Percentiles rank a stretch among this genome's conserved stretches.
Evolutionary conservation across 2,888 invertebrate species (phyloP).

Genomic region (Eilema caniola): DNA sequence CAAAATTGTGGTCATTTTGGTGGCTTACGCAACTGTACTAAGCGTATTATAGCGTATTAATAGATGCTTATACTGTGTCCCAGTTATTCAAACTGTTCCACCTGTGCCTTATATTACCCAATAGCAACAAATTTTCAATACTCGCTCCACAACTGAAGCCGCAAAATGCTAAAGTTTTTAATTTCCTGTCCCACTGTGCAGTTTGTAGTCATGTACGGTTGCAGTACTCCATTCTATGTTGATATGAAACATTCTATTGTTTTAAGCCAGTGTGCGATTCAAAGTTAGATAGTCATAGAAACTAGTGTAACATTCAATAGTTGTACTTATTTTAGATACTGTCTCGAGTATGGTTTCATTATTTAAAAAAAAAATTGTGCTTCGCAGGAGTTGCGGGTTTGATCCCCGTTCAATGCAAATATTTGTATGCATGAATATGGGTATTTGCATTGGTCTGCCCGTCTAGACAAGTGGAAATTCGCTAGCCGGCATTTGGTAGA

Average conservation of each 20-base stretch:
- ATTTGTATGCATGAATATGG: too few relatives aligned
- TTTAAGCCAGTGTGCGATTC: not conserved
- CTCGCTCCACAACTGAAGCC: conserved; percentile 10
- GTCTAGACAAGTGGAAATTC: too few relatives aligned
- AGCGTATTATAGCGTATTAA: not conserved
- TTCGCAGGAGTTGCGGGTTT: too few relatives aligned
- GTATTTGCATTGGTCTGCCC: too few relatives aligned
- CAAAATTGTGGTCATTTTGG: too few relatives aligned
- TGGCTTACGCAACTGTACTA: not conserved
- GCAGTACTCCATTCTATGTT: conserved; percentile 5
- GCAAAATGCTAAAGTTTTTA: conserved; percentile 41
- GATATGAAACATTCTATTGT: conserved; percentile 16
- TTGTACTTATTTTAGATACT: too few relatives aligned
- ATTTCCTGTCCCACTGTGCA: conserved; percentile 42
- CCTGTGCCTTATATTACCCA: not conserved
- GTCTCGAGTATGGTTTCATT: too few relatives aligned
- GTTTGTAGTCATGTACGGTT: not conserved
- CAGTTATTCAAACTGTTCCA: conserved; percentile 3
- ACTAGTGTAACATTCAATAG: not conserved
- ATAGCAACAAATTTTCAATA: conserved; percentile 12
- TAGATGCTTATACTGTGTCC: not conserved
- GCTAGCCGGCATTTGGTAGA: too few relatives aligned
- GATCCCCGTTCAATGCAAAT: too few relatives aligned
- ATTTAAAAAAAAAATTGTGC: too few relatives aligned
- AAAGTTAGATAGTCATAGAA: not conserved